Evolutionary conservation across 2,113 vertebrate genomes (phyloP).

Genomic region (Rafetus swinhoei): DNA sequence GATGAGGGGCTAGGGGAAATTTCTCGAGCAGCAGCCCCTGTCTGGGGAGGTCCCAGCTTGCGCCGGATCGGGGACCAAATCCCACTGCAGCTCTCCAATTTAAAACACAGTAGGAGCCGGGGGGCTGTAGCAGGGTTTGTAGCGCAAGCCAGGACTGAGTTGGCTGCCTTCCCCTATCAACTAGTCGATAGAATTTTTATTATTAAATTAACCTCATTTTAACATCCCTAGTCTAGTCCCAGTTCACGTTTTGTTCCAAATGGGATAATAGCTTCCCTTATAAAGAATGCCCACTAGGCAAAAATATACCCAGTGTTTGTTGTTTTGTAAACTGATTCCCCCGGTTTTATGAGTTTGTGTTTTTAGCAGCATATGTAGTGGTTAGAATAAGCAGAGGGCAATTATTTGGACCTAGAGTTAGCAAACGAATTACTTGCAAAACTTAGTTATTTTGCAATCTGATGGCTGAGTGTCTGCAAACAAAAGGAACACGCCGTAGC

Average conservation of each 20-base stretch:
- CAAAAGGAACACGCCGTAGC: neutral
- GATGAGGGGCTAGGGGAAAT: no score
- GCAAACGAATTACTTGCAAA: slow-evolving; percentile 52
- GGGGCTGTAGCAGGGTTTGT: no score
- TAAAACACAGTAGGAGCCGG: no score
- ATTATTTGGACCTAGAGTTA: slow-evolving; percentile 27
- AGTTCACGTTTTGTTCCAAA: neutral
- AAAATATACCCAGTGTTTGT: slow-evolving; percentile 30
- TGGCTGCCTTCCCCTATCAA: no score
- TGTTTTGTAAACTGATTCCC: slow-evolving; percentile 8
- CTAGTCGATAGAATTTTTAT: no score
- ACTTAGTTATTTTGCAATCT: neutral
- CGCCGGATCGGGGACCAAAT: no score
- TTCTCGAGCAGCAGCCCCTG: no score
- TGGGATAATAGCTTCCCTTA: neutral
- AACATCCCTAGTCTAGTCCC: neutral
- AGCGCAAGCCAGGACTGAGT: no score
- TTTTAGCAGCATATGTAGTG: neutral
- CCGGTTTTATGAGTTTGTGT: neutral
- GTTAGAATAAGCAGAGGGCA: neutral
- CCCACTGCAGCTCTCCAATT: no score
- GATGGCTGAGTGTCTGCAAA: neutral
- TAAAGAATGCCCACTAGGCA: neutral
- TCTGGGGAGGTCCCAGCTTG: no score
- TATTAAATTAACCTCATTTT: no score